A percentile compares a stretch with the other conserved stretches of the same genome.
phyloP scores from a whole-genome alignment of 2,797 vertebrate genomes.

The Scomberomorus guttatus region DNA sequence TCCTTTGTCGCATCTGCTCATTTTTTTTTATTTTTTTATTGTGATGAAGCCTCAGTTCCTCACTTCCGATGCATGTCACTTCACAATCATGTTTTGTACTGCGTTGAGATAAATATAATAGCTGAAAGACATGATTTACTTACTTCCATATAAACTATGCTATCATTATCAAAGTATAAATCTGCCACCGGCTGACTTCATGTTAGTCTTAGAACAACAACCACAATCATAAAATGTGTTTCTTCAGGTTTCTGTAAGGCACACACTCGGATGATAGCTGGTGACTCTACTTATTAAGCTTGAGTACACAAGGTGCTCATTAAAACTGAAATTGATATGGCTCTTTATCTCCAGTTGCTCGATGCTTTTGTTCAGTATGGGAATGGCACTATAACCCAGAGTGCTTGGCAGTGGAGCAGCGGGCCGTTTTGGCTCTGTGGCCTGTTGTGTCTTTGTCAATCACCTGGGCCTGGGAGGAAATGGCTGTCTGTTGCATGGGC shows the following conservation, averaged over 20 bases:
- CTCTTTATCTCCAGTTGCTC: constrained; percentile 72
- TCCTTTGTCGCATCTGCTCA: constrained; percentile 7
- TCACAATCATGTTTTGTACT: constrained; percentile 40
- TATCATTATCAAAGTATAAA: constrained; percentile 67
- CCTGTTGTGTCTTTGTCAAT: constrained; percentile 83
- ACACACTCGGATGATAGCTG: constrained; percentile 46
- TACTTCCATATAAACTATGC: constrained; percentile 51
- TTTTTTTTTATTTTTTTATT: constrained; percentile 2
- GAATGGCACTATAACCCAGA: constrained; percentile 78
- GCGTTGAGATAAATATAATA: constrained; percentile 52
- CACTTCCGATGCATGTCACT: constrained; percentile 44
- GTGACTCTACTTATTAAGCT: constrained; percentile 69
- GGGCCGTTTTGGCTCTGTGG: constrained; percentile 68
- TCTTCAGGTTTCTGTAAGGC: constrained; percentile 50
- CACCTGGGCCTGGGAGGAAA: constrained; percentile 78
- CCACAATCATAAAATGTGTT: constrained; percentile 60
- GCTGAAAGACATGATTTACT: constrained; percentile 56
- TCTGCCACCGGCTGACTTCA: constrained; percentile 56
- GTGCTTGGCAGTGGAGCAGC: constrained; percentile 73
- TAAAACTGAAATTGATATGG: constrained; percentile 82
- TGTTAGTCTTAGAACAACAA: constrained; percentile 48
- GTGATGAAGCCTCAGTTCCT: constrained; percentile 28
- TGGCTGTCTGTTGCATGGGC: constrained; percentile 73
- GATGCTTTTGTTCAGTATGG: constrained; percentile 80
- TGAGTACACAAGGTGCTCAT: constrained; percentile 71